phyloP scores from a whole-genome alignment of 1,140 invertebrate genomes.

The Heterodera carotae region DNA sequence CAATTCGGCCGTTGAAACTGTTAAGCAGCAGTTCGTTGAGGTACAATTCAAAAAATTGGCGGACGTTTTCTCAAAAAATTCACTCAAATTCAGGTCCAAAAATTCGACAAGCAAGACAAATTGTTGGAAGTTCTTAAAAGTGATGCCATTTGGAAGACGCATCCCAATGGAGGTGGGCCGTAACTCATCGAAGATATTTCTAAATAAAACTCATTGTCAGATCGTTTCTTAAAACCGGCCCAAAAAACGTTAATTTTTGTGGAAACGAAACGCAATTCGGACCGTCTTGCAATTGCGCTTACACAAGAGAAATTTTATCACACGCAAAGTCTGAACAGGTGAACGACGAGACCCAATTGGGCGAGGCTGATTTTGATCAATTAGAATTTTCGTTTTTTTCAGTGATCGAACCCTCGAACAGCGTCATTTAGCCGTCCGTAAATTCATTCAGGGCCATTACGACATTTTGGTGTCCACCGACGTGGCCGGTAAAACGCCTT shows the following conservation, averaged over 20 bases:
- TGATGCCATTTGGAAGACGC: constrained; percentile 19
- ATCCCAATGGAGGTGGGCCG: constrained; percentile 13
- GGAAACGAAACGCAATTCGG: constrained; percentile 31
- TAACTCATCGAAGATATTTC: not conserved
- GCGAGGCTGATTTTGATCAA: constrained; percentile 12
- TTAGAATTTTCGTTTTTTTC: not conserved
- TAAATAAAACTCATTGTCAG: not conserved
- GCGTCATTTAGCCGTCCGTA: constrained; percentile 23
- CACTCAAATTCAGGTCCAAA: constrained; percentile 28
- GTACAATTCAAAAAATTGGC: constrained; percentile 28
- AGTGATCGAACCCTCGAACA: constrained; percentile 45
- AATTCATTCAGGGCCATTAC: constrained; percentile 27
- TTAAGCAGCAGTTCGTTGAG: constrained; percentile 38
- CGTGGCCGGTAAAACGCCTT: constrained; percentile 8
- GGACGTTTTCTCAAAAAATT: constrained; percentile 1
- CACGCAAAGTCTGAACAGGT: constrained; percentile 35
- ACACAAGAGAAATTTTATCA: constrained; percentile 12
- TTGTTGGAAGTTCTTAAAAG: constrained; percentile 26
- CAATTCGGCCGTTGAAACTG: constrained; percentile 33
- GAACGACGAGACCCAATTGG: too few relatives aligned
- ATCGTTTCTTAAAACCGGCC: constrained; percentile 8
- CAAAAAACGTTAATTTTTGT: constrained; percentile 41
- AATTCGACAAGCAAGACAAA: constrained; percentile 31
- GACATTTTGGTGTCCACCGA: constrained; percentile 40
- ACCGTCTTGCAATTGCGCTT: constrained; percentile 27